Evolutionary conservation across 1,140 invertebrate genomes (phyloP).

Genomic region (Alviniconcha marisindica): DNA sequence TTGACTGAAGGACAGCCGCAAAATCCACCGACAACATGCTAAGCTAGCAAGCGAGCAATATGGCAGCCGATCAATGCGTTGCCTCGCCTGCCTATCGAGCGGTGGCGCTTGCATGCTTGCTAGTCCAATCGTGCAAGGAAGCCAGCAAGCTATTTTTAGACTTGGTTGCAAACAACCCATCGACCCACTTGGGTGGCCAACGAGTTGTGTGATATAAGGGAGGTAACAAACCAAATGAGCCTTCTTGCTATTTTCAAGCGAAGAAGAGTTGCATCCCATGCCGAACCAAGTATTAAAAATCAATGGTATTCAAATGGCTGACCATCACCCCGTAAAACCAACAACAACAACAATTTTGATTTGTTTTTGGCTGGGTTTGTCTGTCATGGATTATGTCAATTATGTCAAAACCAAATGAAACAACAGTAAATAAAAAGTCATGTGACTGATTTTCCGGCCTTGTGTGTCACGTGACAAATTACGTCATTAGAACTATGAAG

Average conservation of each 20-base stretch:
- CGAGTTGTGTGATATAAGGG: background rate
- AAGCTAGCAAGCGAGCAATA: conserved; percentile 21
- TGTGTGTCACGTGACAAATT: conserved; percentile 51
- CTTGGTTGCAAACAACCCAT: conserved; percentile 38
- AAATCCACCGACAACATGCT: background rate
- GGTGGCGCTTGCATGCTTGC: conserved; percentile 35
- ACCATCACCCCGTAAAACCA: too few relatives aligned
- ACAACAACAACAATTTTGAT: too few relatives aligned
- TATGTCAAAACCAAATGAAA: too few relatives aligned
- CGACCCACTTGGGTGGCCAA: conserved; percentile 22
- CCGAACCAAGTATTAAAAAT: background rate
- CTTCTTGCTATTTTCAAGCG: too few relatives aligned
- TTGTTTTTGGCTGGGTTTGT: too few relatives aligned
- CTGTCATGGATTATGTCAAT: too few relatives aligned
- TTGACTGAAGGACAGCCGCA: background rate
- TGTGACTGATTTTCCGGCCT: background rate
- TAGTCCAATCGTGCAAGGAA: conserved; percentile 41
- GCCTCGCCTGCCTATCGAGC: conserved; percentile 34
- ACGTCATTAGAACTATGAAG: conserved; percentile 59
- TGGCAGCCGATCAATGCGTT: conserved; percentile 30
- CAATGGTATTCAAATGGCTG: too few relatives aligned
- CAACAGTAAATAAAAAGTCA: too few relatives aligned
- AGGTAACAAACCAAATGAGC: background rate
- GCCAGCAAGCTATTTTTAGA: conserved; percentile 41
- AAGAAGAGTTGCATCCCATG: conserved; percentile 8